Evolutionary conservation across 2,888 invertebrate genomes (phyloP).

Genomic region (Pedicia rivosa): DNA sequence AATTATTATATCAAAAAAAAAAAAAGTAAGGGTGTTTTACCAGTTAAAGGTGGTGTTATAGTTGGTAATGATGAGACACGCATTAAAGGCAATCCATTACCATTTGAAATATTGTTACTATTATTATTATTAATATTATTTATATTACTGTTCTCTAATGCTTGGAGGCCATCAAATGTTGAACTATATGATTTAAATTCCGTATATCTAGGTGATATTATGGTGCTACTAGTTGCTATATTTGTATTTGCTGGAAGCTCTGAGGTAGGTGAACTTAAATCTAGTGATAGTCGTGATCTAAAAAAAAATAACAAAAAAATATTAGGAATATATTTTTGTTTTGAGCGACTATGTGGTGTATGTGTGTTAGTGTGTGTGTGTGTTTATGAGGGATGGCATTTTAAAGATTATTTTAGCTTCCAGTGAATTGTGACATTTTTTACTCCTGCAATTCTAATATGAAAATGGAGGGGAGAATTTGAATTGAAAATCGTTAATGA

Average conservation of each 20-base stretch:
- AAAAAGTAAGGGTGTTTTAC: no score
- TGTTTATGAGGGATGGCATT: no score
- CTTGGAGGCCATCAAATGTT: constrained; percentile 10
- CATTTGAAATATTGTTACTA: constrained; percentile 6
- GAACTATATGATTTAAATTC: constrained; percentile 13
- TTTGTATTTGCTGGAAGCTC: constrained; percentile 12
- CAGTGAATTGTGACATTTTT: no score
- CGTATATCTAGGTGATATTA: constrained; percentile 11
- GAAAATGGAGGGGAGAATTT: no score
- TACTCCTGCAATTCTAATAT: no score
- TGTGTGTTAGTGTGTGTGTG: no score
- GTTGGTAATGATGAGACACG: constrained; percentile 13
- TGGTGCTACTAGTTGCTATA: constrained; percentile 3
- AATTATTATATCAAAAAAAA: no score
- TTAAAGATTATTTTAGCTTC: no score
- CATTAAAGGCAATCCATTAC: constrained; percentile 11
- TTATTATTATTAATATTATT: constrained; percentile 6
- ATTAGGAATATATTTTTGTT: not conserved
- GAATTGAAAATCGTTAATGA: no score
- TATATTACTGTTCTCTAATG: constrained; percentile 8
- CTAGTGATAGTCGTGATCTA: constrained; percentile 22
- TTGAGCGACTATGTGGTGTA: no score
- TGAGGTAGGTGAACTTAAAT: constrained; percentile 19
- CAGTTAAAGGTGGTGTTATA: constrained; percentile 9
- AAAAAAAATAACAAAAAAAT: constrained; percentile 2